These are phyloP conservation scores for Crenuchus spilurus DNA, from an alignment of 2,797 vertebrate genomes.

Conservation along the genomic window DNA sequence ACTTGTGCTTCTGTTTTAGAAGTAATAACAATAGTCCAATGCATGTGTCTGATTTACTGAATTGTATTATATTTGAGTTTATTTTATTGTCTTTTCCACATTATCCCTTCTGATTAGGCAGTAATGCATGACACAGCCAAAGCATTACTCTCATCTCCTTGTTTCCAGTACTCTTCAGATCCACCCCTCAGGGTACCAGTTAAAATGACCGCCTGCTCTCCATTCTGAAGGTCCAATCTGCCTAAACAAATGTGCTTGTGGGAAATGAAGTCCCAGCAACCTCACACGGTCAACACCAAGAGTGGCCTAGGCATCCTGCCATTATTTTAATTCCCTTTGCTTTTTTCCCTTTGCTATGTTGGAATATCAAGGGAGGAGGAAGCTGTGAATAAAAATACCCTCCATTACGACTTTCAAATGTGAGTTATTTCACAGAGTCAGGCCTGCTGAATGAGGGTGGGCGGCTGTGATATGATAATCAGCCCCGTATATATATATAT, in stretches of 20 bases:
- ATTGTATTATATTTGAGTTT: not conserved
- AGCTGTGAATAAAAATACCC: slow-evolving; percentile 65
- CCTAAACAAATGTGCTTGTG: slow-evolving; percentile 61
- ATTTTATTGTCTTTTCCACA: not conserved
- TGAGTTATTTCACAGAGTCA: slow-evolving; percentile 60
- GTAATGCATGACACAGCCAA: not conserved
- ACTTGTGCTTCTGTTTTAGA: not conserved
- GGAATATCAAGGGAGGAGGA: slow-evolving; percentile 50
- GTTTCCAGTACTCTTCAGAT: slow-evolving; percentile 28
- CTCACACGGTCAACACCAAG: slow-evolving; percentile 55
- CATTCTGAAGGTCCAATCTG: slow-evolving; percentile 56
- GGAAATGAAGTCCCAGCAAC: slow-evolving; percentile 59
- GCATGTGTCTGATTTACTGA: not conserved
- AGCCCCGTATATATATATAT: not conserved
- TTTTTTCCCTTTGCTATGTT: slow-evolving; percentile 41
- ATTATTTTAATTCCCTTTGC: slow-evolving; percentile 51
- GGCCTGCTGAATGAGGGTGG: slow-evolving; percentile 50
- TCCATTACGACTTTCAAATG: slow-evolving; percentile 64
- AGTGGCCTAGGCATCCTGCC: slow-evolving; percentile 15
- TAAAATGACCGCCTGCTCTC: slow-evolving; percentile 49
- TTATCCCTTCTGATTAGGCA: not conserved
- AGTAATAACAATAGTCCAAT: not conserved
- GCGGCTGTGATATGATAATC: slow-evolving; percentile 55
- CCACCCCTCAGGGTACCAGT: slow-evolving; percentile 38
- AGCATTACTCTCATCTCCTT: not conserved